Evolutionary conservation across 1,140 invertebrate genomes (phyloP).

Genomic region (Amyelois transitella): DNA sequence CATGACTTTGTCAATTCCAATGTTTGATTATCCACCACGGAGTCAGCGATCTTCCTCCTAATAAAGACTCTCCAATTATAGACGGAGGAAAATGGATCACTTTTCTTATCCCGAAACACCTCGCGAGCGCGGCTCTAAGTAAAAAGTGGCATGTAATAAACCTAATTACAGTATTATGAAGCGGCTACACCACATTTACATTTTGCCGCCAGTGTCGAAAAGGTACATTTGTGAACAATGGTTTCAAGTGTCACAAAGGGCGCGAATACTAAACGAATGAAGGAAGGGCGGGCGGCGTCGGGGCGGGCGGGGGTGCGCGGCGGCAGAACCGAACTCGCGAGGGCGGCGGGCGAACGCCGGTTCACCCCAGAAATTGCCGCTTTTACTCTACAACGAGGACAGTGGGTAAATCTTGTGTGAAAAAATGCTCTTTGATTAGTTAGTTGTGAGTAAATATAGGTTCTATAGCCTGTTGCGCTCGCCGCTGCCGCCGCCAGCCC

Average conservation of each 20-base stretch:
- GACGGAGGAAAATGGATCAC: no score
- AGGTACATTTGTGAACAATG: constrained; percentile 58
- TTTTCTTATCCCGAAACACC: no score
- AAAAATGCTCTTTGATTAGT: constrained; percentile 37
- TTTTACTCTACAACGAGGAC: constrained; percentile 20
- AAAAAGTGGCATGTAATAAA: neutral
- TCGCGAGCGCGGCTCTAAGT: no score
- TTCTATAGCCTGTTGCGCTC: constrained; percentile 33
- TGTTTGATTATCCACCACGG: no score
- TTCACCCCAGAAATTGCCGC: constrained; percentile 16
- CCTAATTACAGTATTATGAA: constrained; percentile 8
- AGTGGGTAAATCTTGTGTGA: constrained; percentile 32
- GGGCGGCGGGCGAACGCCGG: constrained; percentile 55
- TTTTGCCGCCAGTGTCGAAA: constrained; percentile 21
- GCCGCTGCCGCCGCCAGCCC: neutral
- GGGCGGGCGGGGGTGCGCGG: constrained; percentile 15
- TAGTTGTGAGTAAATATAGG: constrained; percentile 23
- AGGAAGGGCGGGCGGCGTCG: constrained; percentile 36
- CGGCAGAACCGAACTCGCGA: constrained; percentile 47
- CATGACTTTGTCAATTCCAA: no score
- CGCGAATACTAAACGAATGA: constrained; percentile 66
- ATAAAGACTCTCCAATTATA: no score
- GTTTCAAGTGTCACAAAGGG: constrained; percentile 69
- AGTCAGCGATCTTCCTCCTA: no score
- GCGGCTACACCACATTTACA: constrained; percentile 8